phyloP scores from a whole-genome alignment of 2,797 vertebrate species.

The Smutsia gigantea region DNA sequence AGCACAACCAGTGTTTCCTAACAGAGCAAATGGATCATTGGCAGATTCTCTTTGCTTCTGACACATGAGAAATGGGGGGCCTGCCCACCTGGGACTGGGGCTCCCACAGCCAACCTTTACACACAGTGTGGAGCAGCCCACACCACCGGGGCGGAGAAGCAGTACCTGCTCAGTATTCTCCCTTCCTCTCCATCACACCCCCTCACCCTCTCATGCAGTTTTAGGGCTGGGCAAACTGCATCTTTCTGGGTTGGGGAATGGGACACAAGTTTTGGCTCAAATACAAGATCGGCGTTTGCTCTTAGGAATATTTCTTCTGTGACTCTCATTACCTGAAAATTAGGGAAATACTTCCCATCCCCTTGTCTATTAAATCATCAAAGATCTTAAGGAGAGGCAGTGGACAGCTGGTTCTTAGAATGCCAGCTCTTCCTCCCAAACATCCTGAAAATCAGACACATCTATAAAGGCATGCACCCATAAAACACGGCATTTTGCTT shows the following conservation, averaged over 20 bases:
- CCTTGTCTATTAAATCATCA: background rate
- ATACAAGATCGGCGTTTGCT: background rate
- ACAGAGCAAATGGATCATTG: background rate
- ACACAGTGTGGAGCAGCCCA: background rate
- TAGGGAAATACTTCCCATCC: background rate
- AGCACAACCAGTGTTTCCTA: background rate
- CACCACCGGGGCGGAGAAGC: background rate
- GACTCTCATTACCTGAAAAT: background rate
- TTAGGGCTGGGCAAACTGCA: background rate
- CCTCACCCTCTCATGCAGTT: background rate
- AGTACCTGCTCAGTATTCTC: background rate
- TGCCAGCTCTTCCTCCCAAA: background rate
- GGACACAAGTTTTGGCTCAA: background rate
- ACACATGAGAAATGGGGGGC: rapidly evolving
- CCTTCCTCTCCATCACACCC: background rate
- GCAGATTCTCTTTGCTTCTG: background rate
- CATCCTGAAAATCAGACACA: background rate
- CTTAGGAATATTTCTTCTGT: background rate
- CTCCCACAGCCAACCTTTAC: background rate
- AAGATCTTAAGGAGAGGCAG: background rate
- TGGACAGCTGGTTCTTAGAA: background rate
- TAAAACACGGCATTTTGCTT: background rate
- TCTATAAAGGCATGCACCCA: too few species aligned
- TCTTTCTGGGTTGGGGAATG: background rate
- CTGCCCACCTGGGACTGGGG: rapidly evolving